Base-by-base conservation (phyloP, 2,113 vertebrate genomes). In the Onychostoma macrolepis region DNA sequence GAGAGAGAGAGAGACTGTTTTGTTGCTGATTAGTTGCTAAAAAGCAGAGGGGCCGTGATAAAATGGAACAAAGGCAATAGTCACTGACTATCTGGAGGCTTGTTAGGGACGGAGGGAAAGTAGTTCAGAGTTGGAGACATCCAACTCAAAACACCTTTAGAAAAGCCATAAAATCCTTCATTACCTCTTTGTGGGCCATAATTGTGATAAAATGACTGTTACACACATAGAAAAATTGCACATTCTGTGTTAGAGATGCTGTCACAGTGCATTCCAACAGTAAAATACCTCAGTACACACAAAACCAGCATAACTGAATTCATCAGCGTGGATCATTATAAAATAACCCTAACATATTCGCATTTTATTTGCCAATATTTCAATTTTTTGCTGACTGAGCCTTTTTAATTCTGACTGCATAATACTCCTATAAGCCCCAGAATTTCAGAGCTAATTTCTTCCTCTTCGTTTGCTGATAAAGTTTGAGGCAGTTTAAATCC, bases 61-160 rank as follows among this genome's bases (percentile, higher is more conserved):
- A 82, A 65, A 77, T 17, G 13, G 41, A 80, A 84, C 72, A 85
- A 88, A 88, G 85, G 78, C 58, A 69, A 82, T 53, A 83, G 81
- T 83, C 65, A 83, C 81, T 36, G 65, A 53, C 28, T 83, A 83
- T 71, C 65, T 69, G 63, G 81, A 83, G 65, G 65, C 65, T 71
- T 83, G 81, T 53, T 83, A 83, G 28, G 10, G 65, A 82, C 38
- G 45, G 58, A 82, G n/a, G 9, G 38, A 82, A 26, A 38, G 17
- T 41, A 80, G 33, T 63, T 82, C 33, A 41, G 24, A 17, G 79
- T 19, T 43, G 56, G 12, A 38, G 24, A 81, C 13, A 63, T 45
- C 65, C 43, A 53, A 71, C 43, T 48, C 81, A 83, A 83, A 53
- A 71, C 43, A 69, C 63, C 61, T 82, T 45, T 19, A 43, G 58